A percentile compares a stretch with the other conserved stretches of the same genome.
Conservation (phyloP, 92 coral and sea anemone genomes). For the Epizoanthus illoricatus region DNA sequence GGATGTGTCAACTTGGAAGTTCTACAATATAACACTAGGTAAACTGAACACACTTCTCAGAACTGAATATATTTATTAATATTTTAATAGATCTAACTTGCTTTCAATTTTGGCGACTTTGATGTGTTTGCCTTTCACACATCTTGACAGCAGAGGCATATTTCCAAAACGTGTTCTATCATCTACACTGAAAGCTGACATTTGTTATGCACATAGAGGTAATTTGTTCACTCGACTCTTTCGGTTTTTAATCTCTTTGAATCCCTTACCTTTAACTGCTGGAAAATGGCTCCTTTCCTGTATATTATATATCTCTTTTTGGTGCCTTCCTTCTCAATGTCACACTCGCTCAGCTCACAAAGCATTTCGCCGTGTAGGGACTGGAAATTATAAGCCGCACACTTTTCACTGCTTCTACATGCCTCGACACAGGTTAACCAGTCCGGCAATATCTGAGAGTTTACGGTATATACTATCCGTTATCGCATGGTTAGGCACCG, state of each 20-base stretch:
- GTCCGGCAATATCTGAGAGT: slow-evolving; percentile 1
- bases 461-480: neutral
- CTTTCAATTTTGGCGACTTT: too few relatives aligned
- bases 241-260: too few relatives aligned
- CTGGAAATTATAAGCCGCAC: slow-evolving; percentile 10
- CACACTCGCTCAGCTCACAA: slow-evolving; percentile 20
- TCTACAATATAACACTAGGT: too few relatives aligned
- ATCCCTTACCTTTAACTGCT: slow-evolving; percentile 3
- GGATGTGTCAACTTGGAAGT: too few relatives aligned
- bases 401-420: neutral
- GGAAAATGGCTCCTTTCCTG: neutral
- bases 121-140: too few relatives aligned
- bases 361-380: neutral
- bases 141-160: too few relatives aligned
- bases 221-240: too few relatives aligned
- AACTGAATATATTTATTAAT: too few relatives aligned
- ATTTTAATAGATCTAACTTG: too few relatives aligned
- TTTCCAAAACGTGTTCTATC: too few relatives aligned
- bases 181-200: neutral
- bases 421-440: slow-evolving; percentile 8
- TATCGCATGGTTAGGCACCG: slow-evolving; percentile 7
- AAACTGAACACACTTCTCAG: too few relatives aligned
- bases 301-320: neutral
- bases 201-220: neutral
- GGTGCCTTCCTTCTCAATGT: neutral